phyloP scores from a whole-genome alignment of 1,140 invertebrate species.

The Coboldia fuscipes region DNA sequence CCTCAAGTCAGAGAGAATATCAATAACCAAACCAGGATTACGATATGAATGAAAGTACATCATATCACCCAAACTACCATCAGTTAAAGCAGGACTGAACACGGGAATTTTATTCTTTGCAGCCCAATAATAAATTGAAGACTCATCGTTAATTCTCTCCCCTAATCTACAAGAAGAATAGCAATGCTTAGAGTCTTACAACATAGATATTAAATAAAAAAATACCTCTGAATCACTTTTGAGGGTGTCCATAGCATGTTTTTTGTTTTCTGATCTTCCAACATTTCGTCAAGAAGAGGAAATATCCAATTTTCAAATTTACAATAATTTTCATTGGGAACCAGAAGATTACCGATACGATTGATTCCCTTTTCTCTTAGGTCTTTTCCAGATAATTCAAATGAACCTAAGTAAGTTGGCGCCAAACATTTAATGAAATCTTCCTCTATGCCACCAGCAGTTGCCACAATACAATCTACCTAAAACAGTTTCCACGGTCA shows the following conservation, averaged over 20 bases:
- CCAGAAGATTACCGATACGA: slow-evolving; percentile 90
- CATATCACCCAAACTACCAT: slow-evolving; percentile 98
- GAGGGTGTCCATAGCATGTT: slow-evolving; percentile 82
- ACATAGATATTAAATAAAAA: background rate
- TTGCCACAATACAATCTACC: slow-evolving; percentile 93
- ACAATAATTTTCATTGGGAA: slow-evolving; percentile 98
- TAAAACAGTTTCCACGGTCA: background rate
- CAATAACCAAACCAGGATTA: slow-evolving; percentile 78
- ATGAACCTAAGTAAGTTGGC: slow-evolving; percentile 76
- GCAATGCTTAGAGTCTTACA: background rate
- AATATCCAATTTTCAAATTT: slow-evolving; percentile 96
- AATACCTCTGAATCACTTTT: slow-evolving; percentile 43
- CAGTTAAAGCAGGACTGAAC: slow-evolving; percentile 93
- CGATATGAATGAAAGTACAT: slow-evolving; percentile 95
- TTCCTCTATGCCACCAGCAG: slow-evolving; percentile 95
- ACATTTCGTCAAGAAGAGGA: slow-evolving; percentile 80
- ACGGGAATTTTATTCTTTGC: slow-evolving; percentile 95
- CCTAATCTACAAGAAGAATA: slow-evolving; percentile 38
- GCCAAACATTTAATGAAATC: slow-evolving; percentile 97
- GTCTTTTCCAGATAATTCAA: slow-evolving; percentile 55
- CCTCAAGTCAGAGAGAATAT: slow-evolving; percentile 83
- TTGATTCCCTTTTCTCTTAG: slow-evolving; percentile 82
- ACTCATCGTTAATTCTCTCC: slow-evolving; percentile 72
- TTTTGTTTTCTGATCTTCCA: slow-evolving; percentile 64
- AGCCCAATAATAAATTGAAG: slow-evolving; percentile 96